Conservation (phyloP, 2,797 vertebrate genomes). For the Sebastes hubbsi region DNA sequence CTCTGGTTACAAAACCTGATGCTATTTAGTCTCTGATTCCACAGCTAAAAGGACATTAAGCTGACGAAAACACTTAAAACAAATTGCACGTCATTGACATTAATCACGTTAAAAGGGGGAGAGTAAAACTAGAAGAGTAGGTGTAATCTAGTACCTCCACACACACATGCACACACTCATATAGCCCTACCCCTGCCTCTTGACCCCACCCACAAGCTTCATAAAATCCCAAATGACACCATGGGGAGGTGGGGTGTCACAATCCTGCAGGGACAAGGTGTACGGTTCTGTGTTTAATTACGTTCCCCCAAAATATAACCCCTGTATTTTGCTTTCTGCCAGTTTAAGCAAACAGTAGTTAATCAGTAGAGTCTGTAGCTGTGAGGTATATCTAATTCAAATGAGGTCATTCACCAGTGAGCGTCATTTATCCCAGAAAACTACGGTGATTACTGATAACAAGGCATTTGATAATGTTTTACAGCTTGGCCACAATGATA, state of each 20-base stretch:
- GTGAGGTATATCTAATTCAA: constrained; percentile 54
- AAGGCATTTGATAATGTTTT: constrained; percentile 45
- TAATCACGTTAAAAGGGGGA: constrained; percentile 22
- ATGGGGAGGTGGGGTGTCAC: neutral
- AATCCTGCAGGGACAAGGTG: neutral
- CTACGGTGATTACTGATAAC: constrained; percentile 55
- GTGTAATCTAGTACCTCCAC: neutral
- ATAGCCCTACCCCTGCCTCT: neutral
- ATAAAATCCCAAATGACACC: constrained; percentile 28
- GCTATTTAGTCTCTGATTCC: constrained; percentile 25
- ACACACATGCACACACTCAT: neutral
- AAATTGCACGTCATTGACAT: constrained; percentile 28
- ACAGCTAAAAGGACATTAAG: constrained; percentile 34
- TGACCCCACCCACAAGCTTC: constrained; percentile 12
- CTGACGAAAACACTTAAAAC: constrained; percentile 34
- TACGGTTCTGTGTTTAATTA: constrained; percentile 21
- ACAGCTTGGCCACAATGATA: constrained; percentile 38
- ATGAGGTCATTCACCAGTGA: constrained; percentile 36
- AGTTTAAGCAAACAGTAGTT: constrained; percentile 37
- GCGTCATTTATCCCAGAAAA: constrained; percentile 61
- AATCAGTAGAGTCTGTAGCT: constrained; percentile 42
- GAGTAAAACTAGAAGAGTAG: constrained; percentile 23
- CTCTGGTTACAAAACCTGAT: constrained; percentile 53
- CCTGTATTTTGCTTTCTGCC: constrained; percentile 18
- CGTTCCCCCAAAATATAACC: constrained; percentile 6